A percentile compares a stretch with the other conserved stretches of the same genome.
phyloP scores from a whole-genome alignment of 1,140 invertebrate species.

The Trachymyrmex septentrionalis region DNA sequence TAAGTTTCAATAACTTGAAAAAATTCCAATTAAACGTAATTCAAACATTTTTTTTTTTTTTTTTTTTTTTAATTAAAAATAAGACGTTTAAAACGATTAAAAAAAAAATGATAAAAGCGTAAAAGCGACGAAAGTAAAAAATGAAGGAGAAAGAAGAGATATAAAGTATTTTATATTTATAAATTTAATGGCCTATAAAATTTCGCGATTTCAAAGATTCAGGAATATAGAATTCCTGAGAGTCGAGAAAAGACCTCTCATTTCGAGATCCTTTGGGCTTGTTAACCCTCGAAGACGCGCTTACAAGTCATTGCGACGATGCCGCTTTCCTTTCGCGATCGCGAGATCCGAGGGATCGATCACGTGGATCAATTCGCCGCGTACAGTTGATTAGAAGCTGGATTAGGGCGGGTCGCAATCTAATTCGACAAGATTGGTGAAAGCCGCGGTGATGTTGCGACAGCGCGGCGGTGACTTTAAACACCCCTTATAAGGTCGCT shows the following conservation, averaged over 20 bases:
- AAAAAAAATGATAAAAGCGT: not conserved
- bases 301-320: not conserved
- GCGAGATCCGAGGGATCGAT: conserved; percentile 67
- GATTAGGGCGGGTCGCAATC: conserved; percentile 71
- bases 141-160: not conserved
- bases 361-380: conserved; percentile 39
- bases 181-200: not conserved
- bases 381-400: conserved; percentile 72
- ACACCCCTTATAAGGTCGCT: conserved; percentile 70
- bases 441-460: conserved; percentile 66
- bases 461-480: conserved; percentile 62
- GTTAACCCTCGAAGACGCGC: not conserved
- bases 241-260: not conserved
- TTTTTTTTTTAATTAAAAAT: not conserved
- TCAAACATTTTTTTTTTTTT: not conserved
- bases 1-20: conserved; percentile 30
- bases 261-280: not conserved
- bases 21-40: not conserved
- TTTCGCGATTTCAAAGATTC: not conserved
- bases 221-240: not conserved
- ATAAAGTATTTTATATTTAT: not conserved
- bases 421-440: conserved; percentile 79
- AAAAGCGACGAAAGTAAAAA: not conserved
- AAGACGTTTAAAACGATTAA: not conserved
- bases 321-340: conserved; percentile 46